phyloP scores from a whole-genome alignment of 2,888 invertebrate species.

The Myopa tessellatipennis region DNA sequence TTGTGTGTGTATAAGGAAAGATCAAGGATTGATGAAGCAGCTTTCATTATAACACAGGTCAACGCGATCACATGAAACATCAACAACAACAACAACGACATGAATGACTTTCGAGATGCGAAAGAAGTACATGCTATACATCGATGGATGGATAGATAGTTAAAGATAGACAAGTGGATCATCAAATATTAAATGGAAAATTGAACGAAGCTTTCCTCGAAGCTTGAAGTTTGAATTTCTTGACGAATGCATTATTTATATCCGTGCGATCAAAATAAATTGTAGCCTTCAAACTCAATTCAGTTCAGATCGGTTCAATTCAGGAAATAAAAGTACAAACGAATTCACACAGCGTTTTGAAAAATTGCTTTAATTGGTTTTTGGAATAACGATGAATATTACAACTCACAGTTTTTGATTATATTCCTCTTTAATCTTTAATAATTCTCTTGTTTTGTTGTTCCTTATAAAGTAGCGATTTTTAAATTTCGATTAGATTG shows the following conservation, averaged over 20 bases:
- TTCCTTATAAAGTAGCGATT: no score
- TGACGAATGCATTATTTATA: constrained; percentile 29
- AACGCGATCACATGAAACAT: constrained; percentile 11
- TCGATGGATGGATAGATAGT: neutral
- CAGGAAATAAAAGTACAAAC: neutral
- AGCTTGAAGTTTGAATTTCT: neutral
- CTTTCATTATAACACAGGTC: constrained; percentile 8
- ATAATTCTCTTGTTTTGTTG: no score
- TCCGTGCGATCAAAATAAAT: constrained; percentile 35
- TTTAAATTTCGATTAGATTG: no score
- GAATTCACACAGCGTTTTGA: constrained; percentile 19
- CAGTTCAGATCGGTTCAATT: neutral
- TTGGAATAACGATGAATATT: constrained; percentile 8
- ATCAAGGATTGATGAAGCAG: constrained; percentile 23
- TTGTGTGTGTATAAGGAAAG: neutral
- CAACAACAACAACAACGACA: neutral
- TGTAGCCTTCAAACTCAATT: constrained; percentile 18
- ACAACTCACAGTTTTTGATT: no score
- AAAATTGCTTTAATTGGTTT: constrained; percentile 36
- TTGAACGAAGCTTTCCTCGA: neutral
- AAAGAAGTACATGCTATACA: no score
- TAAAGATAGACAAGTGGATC: neutral
- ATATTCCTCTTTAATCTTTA: no score
- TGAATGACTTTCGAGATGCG: no score
- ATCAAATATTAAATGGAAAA: neutral